A percentile compares a stretch with the other conserved stretches of the same genome.
Conservation (phyloP, 1,140 invertebrate species). For the Drosophila seguyi region DNA sequence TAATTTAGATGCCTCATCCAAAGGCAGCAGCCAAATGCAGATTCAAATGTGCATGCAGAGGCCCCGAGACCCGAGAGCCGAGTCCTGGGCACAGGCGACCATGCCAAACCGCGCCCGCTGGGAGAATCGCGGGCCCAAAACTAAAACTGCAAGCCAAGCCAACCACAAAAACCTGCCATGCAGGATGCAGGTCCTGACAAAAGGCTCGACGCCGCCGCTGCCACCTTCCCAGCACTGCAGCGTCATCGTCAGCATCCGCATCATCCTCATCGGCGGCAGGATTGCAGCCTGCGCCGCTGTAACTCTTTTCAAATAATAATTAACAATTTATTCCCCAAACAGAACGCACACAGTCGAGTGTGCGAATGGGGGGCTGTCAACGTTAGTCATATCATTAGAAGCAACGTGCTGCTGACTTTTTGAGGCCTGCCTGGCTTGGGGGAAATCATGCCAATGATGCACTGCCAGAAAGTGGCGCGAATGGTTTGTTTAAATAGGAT, state of each 20-base stretch:
- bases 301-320: slow-evolving; percentile 84
- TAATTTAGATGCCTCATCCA: slow-evolving; percentile 72
- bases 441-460: slow-evolving; percentile 68
- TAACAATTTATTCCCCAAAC: slow-evolving; percentile 84
- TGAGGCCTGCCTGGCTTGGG: slow-evolving; percentile 61
- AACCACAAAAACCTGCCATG: slow-evolving; percentile 61
- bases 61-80: slow-evolving; percentile 32
- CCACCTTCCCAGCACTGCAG: slow-evolving; percentile 13
- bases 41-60: slow-evolving; percentile 77
- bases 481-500: background rate
- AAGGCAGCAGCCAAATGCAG: slow-evolving; percentile 68
- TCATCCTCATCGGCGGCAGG: slow-evolving; percentile 43
- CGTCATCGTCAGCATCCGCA: slow-evolving; percentile 39
- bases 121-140: slow-evolving; percentile 33
- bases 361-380: slow-evolving; percentile 74
- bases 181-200: slow-evolving; percentile 57
- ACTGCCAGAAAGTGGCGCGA: slow-evolving; percentile 29
- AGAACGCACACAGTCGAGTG: slow-evolving; percentile 47
- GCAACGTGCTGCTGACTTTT: slow-evolving; percentile 83
- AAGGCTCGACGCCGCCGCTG: slow-evolving; percentile 53
- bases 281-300: slow-evolving; percentile 61
- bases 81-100: slow-evolving; percentile 37
- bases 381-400: slow-evolving; percentile 83
- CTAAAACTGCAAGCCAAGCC: slow-evolving; percentile 56
- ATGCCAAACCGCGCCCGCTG: slow-evolving; percentile 31